Base-by-base conservation (phyloP, 2,113 vertebrate genomes). In the Lanius collurio region DNA sequence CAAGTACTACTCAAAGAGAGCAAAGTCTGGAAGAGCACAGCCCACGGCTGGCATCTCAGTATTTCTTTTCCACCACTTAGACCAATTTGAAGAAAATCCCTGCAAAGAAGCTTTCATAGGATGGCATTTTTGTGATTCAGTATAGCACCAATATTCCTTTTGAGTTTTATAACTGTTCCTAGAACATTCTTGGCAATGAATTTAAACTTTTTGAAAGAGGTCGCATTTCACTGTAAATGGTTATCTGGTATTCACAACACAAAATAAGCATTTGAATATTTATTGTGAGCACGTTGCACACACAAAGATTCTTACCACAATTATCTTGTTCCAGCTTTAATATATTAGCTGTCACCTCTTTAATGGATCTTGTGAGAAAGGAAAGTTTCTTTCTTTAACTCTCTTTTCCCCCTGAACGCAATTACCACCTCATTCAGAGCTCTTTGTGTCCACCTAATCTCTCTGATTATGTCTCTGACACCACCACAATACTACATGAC, bases 391-490 rank as follows among this genome's bases (percentile, higher is more conserved):
- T 98, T 97, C 97, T 98, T 98, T 94, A 95, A 97, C 95, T 93
- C 95, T 84, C 96, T 96, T 97, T 98, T 96, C 97, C 95, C 94
- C 96, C 95, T 83, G 96, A 97, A 97, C 70, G 89, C 97, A 97
- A 98, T 98, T 97, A 97, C 97, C 93, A 97, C 97, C 97, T 97
- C 97, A 98, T 97, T 98, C 97, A 97, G 15, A 62, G 96, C 87
- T 93, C 96, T 98, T 97, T 97, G 97, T 98, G 96, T 96, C 96
- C 97, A 97, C 97, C 97, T 97, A 97, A 97, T 98, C 98, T 98
- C 94, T 95, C 96, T 3, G 92, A 98, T 98, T 98, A 94, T 98
- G 97, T 74, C 81, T 46, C 93, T 98, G 98, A 98, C 98, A 98
- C 47, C 75, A 77, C 92, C 97, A 98, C 98, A 98, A 98, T 98